These are phyloP conservation scores for Dynastes hyllus DNA, from an alignment of 2,888 invertebrate genomes.

Conservation along the genomic window DNA sequence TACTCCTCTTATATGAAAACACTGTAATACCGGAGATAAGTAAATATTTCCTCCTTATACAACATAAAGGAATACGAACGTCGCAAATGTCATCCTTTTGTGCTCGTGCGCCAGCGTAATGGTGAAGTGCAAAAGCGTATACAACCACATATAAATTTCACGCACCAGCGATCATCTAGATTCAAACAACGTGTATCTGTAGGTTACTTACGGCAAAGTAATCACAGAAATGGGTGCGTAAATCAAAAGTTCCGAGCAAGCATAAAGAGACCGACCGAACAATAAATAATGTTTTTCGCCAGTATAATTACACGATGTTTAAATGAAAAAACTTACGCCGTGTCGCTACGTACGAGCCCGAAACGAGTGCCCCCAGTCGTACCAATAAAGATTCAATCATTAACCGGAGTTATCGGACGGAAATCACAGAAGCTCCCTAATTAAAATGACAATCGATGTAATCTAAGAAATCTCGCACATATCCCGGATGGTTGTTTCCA, in stretches of 20 bases:
- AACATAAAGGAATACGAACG: background rate
- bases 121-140: constrained; percentile 17
- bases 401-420: constrained; percentile 35
- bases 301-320: constrained; percentile 43
- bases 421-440: constrained; percentile 43
- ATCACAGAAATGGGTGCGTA: constrained; percentile 34
- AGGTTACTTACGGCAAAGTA: constrained; percentile 45
- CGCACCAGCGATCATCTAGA: constrained; percentile 34
- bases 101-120: background rate
- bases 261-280: constrained; percentile 30
- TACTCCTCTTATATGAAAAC: background rate
- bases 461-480: constrained; percentile 28
- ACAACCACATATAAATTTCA: constrained; percentile 35
- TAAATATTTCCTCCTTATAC: background rate
- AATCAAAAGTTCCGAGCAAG: constrained; percentile 29
- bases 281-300: constrained; percentile 42
- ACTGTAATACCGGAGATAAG: background rate
- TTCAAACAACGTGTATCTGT: constrained; percentile 10
- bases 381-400: constrained; percentile 29
- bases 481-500: constrained; percentile 4
- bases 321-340: constrained; percentile 12
- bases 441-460: constrained; percentile 46
- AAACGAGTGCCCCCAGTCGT: constrained; percentile 23
- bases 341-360: constrained; percentile 15
- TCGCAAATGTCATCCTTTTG: background rate